Conservation (phyloP, 35 echinoderm and acorn worm genomes). For the Apostichopus parvimensis region DNA sequence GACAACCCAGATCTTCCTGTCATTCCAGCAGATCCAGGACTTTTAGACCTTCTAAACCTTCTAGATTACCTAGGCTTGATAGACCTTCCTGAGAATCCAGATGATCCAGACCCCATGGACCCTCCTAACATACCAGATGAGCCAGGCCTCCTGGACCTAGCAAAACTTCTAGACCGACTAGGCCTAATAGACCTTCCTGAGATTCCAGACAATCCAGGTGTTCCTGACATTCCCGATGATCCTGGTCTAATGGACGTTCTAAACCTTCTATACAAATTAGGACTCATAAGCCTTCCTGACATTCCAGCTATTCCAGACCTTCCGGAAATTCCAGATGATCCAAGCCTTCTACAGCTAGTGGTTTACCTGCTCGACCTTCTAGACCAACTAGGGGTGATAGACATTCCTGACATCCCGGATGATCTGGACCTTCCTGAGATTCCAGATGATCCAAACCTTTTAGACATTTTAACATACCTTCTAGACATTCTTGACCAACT, state of each 20-base stretch:
- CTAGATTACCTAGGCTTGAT: no score
- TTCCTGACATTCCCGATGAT: background rate
- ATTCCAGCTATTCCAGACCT: background rate
- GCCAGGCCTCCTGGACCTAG: background rate
- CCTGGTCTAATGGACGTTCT: background rate
- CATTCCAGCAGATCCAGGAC: background rate
- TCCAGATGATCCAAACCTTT: background rate
- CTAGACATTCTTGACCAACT: background rate
- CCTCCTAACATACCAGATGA: background rate
- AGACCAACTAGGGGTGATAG: no score
- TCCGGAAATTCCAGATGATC: background rate
- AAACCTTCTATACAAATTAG: background rate
- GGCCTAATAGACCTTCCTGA: background rate
- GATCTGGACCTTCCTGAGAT: background rate
- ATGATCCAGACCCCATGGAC: background rate
- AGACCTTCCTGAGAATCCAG: background rate
- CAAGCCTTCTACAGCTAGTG: background rate
- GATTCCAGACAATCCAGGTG: background rate
- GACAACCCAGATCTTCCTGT: background rate
- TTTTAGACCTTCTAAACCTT: background rate
- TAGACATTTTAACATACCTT: background rate
- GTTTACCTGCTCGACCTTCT: no score
- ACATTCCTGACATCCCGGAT: background rate
- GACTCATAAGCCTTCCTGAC: background rate
- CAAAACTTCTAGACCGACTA: background rate